A percentile compares a stretch with the other conserved stretches of the same genome.
phyloP scores from a whole-genome alignment of 1,140 invertebrate species.

The Cardiocondyla obscurior region DNA sequence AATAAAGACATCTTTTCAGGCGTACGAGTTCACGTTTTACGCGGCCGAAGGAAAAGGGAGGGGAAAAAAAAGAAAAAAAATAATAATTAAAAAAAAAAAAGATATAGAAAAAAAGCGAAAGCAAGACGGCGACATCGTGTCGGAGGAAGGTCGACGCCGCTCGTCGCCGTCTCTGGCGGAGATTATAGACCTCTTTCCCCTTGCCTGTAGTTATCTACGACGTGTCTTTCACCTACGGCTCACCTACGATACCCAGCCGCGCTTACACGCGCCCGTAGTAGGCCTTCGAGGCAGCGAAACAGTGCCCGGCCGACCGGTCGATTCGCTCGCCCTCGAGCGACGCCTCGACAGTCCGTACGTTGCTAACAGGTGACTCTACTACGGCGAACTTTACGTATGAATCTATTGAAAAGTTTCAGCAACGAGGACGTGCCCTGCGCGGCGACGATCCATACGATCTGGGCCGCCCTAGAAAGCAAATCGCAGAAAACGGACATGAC shows the following conservation, averaged over 20 bases:
- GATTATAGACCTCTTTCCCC: constrained; percentile 28
- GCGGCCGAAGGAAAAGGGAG: not conserved
- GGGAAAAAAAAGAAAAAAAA: not conserved
- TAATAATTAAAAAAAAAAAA: not conserved
- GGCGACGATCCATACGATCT: constrained; percentile 5
- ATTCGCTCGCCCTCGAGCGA: constrained; percentile 42
- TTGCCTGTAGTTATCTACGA: constrained; percentile 21
- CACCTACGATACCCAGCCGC: constrained; percentile 19
- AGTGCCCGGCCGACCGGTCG: constrained; percentile 34
- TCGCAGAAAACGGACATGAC: not conserved
- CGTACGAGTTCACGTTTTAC: not conserved
- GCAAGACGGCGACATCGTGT: constrained; percentile 6
- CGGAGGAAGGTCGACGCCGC: constrained; percentile 4
- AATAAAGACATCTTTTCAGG: constrained; percentile 44
- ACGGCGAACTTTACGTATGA: constrained; percentile 25
- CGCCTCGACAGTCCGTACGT: not conserved
- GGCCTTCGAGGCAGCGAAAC: constrained; percentile 18
- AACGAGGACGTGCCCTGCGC: constrained; percentile 34
- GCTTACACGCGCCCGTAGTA: not conserved
- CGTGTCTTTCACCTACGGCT: constrained; percentile 43
- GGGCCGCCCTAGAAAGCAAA: constrained; percentile 23
- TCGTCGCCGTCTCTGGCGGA: not conserved
- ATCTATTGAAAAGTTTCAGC: constrained; percentile 45
- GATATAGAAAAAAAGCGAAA: not conserved
- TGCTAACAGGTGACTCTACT: constrained; percentile 39